A percentile compares a stretch with the other conserved stretches of the same genome.
Evolutionary conservation across 2,888 invertebrate species (phyloP).

Genomic region (Synergus itoensis): DNA sequence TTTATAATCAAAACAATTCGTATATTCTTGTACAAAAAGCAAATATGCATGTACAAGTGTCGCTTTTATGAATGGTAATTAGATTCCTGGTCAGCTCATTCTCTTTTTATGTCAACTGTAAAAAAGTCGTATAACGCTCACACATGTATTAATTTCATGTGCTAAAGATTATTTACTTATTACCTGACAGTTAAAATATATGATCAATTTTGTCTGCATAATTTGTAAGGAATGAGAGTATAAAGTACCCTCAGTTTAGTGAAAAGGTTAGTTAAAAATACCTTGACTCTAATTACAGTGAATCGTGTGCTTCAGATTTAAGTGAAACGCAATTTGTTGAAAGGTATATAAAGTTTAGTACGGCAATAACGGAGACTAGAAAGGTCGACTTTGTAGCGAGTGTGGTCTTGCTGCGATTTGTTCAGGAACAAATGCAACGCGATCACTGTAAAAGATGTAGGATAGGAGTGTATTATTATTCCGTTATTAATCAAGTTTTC

Average conservation of each 20-base stretch:
- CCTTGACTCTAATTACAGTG: slow-evolving; percentile 30
- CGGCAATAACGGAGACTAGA: slow-evolving; percentile 18
- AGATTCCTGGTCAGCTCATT: neutral
- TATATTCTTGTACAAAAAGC: neutral
- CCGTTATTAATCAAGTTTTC: slow-evolving; percentile 74
- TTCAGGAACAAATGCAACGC: slow-evolving; percentile 32
- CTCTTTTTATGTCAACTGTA: neutral
- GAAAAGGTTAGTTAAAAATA: slow-evolving; percentile 1
- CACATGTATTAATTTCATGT: neutral
- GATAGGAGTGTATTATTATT: slow-evolving; percentile 69
- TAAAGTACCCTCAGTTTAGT: neutral
- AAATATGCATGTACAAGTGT: neutral
- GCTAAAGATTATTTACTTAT: no score
- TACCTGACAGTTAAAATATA: no score
- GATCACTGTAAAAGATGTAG: slow-evolving; percentile 18
- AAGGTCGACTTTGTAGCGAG: slow-evolving; percentile 16
- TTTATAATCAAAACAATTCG: slow-evolving; percentile 57
- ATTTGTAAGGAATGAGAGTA: slow-evolving; percentile 48
- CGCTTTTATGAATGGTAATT: neutral
- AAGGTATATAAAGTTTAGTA: slow-evolving; percentile 36
- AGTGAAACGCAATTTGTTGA: slow-evolving; percentile 33
- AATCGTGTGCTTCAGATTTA: slow-evolving; percentile 22
- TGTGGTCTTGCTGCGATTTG: slow-evolving; percentile 20
- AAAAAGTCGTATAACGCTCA: neutral
- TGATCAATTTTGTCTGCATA: neutral